Conservation (phyloP, 1,140 invertebrate species). For the Pogonus chalceus region DNA sequence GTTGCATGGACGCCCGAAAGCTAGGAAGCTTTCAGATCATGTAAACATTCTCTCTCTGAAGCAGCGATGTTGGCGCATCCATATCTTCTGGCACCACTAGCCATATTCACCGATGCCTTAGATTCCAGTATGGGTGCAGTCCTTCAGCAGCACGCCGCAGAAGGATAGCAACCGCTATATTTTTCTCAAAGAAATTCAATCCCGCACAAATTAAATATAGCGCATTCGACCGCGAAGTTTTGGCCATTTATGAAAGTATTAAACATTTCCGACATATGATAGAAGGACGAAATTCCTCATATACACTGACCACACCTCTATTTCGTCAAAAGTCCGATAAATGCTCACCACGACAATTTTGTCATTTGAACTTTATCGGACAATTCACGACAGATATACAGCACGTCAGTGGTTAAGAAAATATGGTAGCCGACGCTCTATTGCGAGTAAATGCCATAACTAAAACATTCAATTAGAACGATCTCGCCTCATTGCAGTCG, state of each 20-base stretch:
- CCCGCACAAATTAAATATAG: conserved; percentile 20
- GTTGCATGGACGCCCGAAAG: conserved; percentile 25
- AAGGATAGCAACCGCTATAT: conserved; percentile 26
- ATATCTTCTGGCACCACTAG: conserved; percentile 12
- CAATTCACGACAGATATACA: conserved; percentile 28
- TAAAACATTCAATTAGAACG: conserved; percentile 7
- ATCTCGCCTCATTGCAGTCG: conserved; percentile 9
- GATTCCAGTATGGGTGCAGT: conserved; percentile 26
- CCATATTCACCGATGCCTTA: conserved; percentile 27
- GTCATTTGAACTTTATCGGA: conserved; percentile 16
- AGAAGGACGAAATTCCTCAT: conserved; percentile 24
- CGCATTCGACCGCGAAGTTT: conserved; percentile 31
- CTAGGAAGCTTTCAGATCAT: conserved; percentile 14
- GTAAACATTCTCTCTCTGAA: conserved; percentile 22
- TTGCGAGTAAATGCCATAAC: conserved; percentile 17
- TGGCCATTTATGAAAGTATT: conserved; percentile 25
- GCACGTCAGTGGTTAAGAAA: conserved; percentile 24
- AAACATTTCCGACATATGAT: conserved; percentile 25
- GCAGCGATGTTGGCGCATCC: conserved; percentile 23
- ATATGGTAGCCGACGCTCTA: conserved; percentile 23
- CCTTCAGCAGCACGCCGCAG: conserved; percentile 25
- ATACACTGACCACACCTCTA: conserved; percentile 29
- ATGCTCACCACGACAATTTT: conserved; percentile 22
- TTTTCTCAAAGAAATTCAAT: conserved; percentile 32
- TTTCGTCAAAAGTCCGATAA: conserved; percentile 24